phyloP scores from a whole-genome alignment of 2,113 vertebrate species.

The Hemiprocne comata region DNA sequence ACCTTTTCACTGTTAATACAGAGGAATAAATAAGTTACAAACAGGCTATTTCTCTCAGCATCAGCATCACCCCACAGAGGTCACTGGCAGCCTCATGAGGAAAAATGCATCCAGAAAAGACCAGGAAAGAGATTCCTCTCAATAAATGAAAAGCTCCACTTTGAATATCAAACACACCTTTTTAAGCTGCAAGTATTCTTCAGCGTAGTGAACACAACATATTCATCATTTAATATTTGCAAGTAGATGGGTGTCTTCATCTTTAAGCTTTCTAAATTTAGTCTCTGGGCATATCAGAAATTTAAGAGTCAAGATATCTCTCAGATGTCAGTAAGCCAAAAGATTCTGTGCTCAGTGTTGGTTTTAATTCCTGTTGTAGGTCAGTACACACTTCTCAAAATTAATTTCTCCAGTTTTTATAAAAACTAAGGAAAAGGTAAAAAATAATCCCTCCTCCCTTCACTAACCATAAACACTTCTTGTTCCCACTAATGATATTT shows the following conservation, averaged over 20 bases:
- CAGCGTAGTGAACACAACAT: background rate
- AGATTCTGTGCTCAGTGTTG: background rate
- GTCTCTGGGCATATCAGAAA: background rate
- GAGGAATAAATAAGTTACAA: background rate
- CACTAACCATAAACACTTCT: background rate
- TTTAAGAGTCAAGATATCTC: background rate
- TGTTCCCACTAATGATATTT: background rate
- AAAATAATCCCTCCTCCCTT: background rate
- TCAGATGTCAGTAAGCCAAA: background rate
- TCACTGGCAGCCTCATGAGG: background rate
- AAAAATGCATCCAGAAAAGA: background rate
- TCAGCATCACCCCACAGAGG: background rate
- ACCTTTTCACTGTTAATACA: background rate
- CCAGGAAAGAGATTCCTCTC: background rate
- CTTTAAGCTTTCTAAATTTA: background rate
- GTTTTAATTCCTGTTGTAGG: background rate
- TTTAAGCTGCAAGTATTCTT: background rate
- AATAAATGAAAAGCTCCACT: background rate
- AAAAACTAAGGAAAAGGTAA: background rate
- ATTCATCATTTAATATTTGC: background rate
- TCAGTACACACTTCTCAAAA: background rate
- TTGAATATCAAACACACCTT: background rate
- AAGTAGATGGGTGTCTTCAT: background rate
- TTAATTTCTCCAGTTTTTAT: background rate
- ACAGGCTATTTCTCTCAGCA: background rate